A percentile compares a stretch with the other conserved stretches of the same genome.
phyloP scores from a whole-genome alignment of 2,113 vertebrate genomes.

The Ceratotherium simum region DNA sequence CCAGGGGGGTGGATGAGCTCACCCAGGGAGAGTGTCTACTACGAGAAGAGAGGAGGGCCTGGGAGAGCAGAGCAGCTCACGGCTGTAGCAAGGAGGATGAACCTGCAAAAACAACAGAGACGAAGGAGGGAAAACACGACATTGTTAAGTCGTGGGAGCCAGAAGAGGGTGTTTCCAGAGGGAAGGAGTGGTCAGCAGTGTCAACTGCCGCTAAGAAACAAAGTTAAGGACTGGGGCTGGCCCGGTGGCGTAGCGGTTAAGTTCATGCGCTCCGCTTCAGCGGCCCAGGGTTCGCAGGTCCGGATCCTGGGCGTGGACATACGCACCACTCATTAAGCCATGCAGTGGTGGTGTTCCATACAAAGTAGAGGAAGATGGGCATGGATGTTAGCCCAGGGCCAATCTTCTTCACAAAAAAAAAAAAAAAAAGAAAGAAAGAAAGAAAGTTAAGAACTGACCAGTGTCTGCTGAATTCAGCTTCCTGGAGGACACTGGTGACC shows the following conservation, averaged over 20 bases:
- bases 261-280: no score
- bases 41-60: neutral
- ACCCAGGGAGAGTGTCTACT: neutral
- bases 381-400: no score
- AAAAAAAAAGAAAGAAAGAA: no score
- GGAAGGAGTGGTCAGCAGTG: neutral
- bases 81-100: neutral
- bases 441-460: neutral
- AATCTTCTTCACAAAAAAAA: no score
- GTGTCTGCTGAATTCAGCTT: neutral
- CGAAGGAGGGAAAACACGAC: neutral
- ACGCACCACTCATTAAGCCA: no score
- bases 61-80: neutral
- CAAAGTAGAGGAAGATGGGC: no score
- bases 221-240: neutral
- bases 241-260: no score
- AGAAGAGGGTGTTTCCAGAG: neutral
- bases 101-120: neutral
- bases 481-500: neutral
- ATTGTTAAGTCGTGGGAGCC: neutral
- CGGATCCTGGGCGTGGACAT: no score
- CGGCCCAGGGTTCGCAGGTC: no score
- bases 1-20: neutral
- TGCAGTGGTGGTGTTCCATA: no score
- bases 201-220: neutral